Conservation (phyloP, 2,113 vertebrate species). For the Chaetops frenatus region DNA sequence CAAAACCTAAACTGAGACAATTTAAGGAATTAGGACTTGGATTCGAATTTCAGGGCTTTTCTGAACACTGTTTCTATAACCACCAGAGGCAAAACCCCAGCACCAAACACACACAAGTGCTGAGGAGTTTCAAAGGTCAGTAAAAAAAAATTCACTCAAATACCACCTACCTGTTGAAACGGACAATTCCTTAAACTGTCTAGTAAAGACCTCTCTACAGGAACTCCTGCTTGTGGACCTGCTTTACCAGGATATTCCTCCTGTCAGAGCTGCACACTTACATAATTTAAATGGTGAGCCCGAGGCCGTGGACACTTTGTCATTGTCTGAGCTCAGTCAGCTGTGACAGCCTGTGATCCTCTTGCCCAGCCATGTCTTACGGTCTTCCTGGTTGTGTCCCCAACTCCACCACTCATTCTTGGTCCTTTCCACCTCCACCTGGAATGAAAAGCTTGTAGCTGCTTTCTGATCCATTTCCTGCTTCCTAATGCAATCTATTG, state of each 20-base stretch:
- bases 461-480: constrained; percentile 33
- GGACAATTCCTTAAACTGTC: background rate
- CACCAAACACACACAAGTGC: background rate
- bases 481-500: constrained; percentile 49
- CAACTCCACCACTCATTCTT: background rate
- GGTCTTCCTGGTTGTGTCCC: background rate
- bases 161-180: background rate
- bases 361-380: background rate
- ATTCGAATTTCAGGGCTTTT: background rate
- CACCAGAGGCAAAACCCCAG: background rate
- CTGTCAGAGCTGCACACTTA: background rate
- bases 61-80: background rate
- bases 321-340: background rate
- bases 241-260: background rate
- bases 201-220: background rate
- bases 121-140: background rate
- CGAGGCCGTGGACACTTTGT: background rate
- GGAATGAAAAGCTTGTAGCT: background rate
- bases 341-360: background rate
- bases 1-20: background rate
- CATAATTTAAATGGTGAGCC: background rate
- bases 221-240: background rate
- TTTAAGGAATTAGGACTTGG: background rate
- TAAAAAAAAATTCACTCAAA: background rate
- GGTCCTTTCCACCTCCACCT: background rate